Base-by-base conservation (phyloP, 1,140 invertebrate genomes). In the Pemphigus obesinymphae region DNA sequence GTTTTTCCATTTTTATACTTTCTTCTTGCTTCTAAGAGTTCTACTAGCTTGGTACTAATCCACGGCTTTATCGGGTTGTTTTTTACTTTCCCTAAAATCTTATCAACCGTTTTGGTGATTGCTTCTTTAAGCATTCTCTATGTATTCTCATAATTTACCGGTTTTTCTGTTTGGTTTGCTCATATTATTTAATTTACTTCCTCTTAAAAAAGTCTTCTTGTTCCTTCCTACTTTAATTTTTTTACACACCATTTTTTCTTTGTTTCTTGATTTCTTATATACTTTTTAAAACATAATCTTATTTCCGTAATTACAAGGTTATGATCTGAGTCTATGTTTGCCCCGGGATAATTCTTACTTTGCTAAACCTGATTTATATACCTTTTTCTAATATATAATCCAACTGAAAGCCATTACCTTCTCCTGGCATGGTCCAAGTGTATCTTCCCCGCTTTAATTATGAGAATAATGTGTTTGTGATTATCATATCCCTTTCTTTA, bases 171-270 rank as follows among this genome's bases (percentile, higher is more conserved):
- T 66, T 4, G 34, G 17, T 66, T 66, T 66, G 17, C 13, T 66
- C 15, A 7, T 82, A 37, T 83, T 82, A 83, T 61, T 29, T 15
- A 8, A 53, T 80, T 82, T 40, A 83, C 50, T 76, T 40, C 37
- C 26, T 63, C 15, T 61, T 81, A 84, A 50, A 84, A 80, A 50
- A 82, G 43, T 50, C 73, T 70, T 20, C 45, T 43, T 43, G 61
- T 82, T 55, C 45, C 76, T n/a, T 50, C 17, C 48, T 80, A n/a
- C 58, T 82, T 63, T 20, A 82, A 15, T 63, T 37, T 66, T 66
- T 66, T 34, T 66, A 66, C 31, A 34, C 55, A 26, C 61, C 75
- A 53, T 72, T 82, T 83, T 72, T 84, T 84, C 34, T 40, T 45
- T 58, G 76, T 61, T 26, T 55, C 53, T 53, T 40, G 50, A 58